Percentiles rank a stretch among this genome's conserved stretches.
These are phyloP conservation scores for Carassius carassius DNA, from an alignment of 2,113 vertebrate species.

Conservation along the genomic window DNA sequence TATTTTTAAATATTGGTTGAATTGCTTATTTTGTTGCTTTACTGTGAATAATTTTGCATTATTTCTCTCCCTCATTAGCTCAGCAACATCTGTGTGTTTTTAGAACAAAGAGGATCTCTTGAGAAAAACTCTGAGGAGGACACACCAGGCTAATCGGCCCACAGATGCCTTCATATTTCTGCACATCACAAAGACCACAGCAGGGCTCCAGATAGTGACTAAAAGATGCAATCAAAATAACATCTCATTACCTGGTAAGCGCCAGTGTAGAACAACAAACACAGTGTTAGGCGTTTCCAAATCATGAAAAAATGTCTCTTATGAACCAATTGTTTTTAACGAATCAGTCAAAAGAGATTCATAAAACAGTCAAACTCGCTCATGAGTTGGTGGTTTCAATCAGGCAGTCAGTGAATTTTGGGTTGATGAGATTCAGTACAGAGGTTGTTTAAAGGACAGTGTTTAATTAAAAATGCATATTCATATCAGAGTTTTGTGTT, in stretches of 20 bases:
- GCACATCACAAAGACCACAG: slow-evolving; percentile 20
- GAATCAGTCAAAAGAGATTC: too few relatives aligned
- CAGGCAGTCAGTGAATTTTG: too few relatives aligned
- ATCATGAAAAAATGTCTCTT: neutral
- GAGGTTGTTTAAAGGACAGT: neutral
- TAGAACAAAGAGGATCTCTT: slow-evolving; percentile 27
- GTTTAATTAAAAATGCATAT: too few relatives aligned
- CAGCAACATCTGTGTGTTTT: slow-evolving; percentile 35
- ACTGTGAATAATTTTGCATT: slow-evolving; percentile 18
- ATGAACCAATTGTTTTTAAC: too few relatives aligned
- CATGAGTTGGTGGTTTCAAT: too few relatives aligned
- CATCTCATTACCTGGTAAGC: neutral
- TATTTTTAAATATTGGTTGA: slow-evolving; percentile 26
- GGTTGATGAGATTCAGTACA: too few relatives aligned
- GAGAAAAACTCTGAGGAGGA: slow-evolving; percentile 33
- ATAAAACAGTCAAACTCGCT: too few relatives aligned
- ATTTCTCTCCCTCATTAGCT: slow-evolving; percentile 30
- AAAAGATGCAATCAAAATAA: slow-evolving; percentile 12
- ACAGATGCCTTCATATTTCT: slow-evolving; percentile 25
- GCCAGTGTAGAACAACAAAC: neutral
- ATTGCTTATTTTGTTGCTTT: slow-evolving; percentile 28
- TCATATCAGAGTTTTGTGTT: too few relatives aligned
- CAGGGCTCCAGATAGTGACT: neutral
- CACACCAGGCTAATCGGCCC: slow-evolving; percentile 15
- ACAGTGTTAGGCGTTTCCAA: neutral